Percentiles rank a stretch among this genome's conserved stretches.
Evolutionary conservation across 1,140 invertebrate species (phyloP).

Genomic region (Drosophila micromelanica): DNA sequence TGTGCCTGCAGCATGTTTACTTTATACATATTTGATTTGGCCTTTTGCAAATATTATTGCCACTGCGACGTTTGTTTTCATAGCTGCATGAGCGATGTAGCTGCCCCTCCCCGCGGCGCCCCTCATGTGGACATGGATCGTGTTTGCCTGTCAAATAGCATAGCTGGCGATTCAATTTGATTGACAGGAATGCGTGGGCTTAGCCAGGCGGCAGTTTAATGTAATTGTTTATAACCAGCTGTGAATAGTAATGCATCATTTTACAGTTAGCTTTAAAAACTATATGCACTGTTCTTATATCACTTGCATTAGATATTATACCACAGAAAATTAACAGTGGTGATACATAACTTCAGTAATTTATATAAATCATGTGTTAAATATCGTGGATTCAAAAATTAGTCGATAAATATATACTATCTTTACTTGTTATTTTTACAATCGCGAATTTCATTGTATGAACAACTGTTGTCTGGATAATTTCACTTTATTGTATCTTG

Average conservation of each 20-base stretch:
- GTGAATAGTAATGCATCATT: constrained; percentile 7
- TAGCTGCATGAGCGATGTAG: constrained; percentile 11
- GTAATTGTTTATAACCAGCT: constrained; percentile 1
- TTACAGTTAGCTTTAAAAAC: constrained; percentile 13
- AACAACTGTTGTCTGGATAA: neutral
- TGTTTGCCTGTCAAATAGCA: constrained; percentile 13
- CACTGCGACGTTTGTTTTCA: constrained; percentile 19
- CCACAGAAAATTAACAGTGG: no score
- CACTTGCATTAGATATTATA: neutral
- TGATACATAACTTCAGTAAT: no score
- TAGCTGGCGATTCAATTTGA: constrained; percentile 21
- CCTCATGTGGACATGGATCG: constrained; percentile 11
- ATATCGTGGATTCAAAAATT: no score
- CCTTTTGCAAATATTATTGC: constrained; percentile 24
- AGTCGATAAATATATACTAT: no score
- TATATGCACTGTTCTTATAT: neutral
- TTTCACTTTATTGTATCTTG: neutral
- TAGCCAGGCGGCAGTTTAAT: constrained; percentile 14
- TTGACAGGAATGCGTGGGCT: constrained; percentile 17
- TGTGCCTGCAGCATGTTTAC: constrained; percentile 25
- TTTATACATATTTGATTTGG: constrained; percentile 45
- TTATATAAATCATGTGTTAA: no score
- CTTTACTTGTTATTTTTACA: no score
- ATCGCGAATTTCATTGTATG: no score
- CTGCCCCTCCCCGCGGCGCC: no score